These are phyloP conservation scores for Sinocyclocheilus anophthalmus DNA, from an alignment of 2,113 vertebrate genomes.

Conservation along the genomic window DNA sequence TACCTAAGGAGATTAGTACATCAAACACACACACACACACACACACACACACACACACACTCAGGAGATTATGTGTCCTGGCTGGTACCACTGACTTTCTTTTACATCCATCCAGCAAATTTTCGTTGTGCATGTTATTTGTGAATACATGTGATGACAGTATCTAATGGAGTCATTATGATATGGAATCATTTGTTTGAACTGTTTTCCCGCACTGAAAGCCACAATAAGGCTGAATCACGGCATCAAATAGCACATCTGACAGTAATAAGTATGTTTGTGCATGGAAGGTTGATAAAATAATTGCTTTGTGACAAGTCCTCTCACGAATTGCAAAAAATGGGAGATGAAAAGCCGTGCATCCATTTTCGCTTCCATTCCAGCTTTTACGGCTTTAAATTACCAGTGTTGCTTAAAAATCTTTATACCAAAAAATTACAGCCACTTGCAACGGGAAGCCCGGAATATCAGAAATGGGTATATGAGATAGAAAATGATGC, in stretches of 20 bases:
- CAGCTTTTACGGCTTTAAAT: conserved; percentile 58
- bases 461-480: conserved; percentile 30
- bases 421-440: conserved; percentile 29
- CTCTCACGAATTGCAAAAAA: conserved; percentile 28
- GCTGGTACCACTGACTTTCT: background rate
- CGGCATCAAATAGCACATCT: conserved; percentile 17
- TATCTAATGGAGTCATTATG: conserved; percentile 31
- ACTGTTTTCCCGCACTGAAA: conserved; percentile 1
- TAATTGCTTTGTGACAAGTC: conserved; percentile 40
- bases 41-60: conserved; percentile 34
- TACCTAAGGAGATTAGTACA: conserved; percentile 75
- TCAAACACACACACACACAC: conserved; percentile 29
- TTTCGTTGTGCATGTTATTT: background rate
- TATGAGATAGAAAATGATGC: conserved; percentile 58
- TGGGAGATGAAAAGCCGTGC: conserved; percentile 39
- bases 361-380: conserved; percentile 63
- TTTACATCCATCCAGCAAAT: background rate
- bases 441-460: conserved; percentile 12
- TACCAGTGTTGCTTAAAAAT: conserved; percentile 66
- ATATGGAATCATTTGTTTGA: conserved; percentile 13
- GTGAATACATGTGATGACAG: conserved; percentile 2
- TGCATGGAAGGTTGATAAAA: conserved; percentile 2
- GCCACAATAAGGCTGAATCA: conserved; percentile 2
- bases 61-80: conserved; percentile 23
- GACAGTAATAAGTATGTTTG: conserved; percentile 31